A percentile compares a stretch with the other conserved stretches of the same genome.
phyloP scores from a whole-genome alignment of 2,113 vertebrate genomes.

The Blennius ocellaris region DNA sequence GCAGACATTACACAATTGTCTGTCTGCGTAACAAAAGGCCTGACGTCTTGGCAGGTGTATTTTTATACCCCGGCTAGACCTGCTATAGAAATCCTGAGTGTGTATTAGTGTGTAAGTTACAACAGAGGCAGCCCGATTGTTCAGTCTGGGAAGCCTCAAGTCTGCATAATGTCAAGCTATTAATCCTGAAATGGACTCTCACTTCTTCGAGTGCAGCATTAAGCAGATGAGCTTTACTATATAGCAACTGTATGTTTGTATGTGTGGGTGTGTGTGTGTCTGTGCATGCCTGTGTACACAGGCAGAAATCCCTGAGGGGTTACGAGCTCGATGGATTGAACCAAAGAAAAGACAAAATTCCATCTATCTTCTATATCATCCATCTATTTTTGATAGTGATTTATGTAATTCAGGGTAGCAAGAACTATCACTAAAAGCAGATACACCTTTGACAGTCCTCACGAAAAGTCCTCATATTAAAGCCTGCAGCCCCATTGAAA shows the following conservation, averaged over 20 bases:
- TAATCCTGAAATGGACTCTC: slow-evolving; percentile 32
- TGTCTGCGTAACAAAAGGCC: slow-evolving; percentile 6
- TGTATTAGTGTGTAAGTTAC: not conserved
- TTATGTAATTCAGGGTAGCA: too few species aligned
- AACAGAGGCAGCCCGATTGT: slow-evolving; percentile 1
- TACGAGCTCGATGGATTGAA: too few species aligned
- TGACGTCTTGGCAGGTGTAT: not conserved
- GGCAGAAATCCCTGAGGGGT: too few species aligned
- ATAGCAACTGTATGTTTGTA: not conserved
- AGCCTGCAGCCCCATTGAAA: too few species aligned
- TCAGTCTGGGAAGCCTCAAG: slow-evolving; percentile 13
- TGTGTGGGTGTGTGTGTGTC: slow-evolving; percentile 2
- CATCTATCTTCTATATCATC: too few species aligned
- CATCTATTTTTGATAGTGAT: too few species aligned
- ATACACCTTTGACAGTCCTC: too few species aligned
- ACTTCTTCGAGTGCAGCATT: slow-evolving; percentile 5
- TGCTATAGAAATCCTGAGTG: not conserved
- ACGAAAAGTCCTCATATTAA: too few species aligned
- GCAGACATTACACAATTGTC: not conserved
- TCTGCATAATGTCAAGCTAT: slow-evolving; percentile 11
- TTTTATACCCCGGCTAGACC: not conserved
- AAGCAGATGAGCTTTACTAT: slow-evolving; percentile 1
- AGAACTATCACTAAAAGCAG: too few species aligned
- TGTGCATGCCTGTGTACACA: too few species aligned
- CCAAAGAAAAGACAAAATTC: too few species aligned